Evolutionary conservation across 2,797 vertebrate genomes (phyloP).

Genomic region (Gobionotothen gibberifrons): DNA sequence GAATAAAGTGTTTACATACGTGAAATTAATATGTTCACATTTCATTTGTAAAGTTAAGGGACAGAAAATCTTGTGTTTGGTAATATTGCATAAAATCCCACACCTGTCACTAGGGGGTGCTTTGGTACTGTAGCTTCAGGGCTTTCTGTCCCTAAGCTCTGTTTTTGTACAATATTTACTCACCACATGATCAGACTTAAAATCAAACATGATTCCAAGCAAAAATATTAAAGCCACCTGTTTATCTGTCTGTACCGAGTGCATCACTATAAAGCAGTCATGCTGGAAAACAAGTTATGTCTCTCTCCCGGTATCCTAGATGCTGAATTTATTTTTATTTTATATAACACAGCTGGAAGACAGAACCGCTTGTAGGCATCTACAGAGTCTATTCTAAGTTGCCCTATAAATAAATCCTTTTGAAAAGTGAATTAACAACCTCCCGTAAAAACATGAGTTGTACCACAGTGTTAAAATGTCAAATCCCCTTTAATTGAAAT

Average conservation of each 20-base stretch:
- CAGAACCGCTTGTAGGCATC: constrained; percentile 57
- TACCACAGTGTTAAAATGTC: constrained; percentile 44
- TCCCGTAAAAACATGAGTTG: constrained; percentile 45
- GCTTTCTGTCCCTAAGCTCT: constrained; percentile 2
- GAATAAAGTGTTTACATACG: neutral
- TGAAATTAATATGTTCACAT: constrained; percentile 6
- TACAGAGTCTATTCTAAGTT: constrained; percentile 63
- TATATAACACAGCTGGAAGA: constrained; percentile 70
- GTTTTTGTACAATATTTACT: constrained; percentile 26
- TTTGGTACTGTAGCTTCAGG: constrained; percentile 41
- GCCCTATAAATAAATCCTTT: constrained; percentile 73
- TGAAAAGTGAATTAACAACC: constrained; percentile 61
- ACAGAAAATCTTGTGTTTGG: constrained; percentile 2
- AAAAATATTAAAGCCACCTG: constrained; percentile 6
- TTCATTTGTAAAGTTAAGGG: neutral
- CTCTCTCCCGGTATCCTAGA: constrained; percentile 34
- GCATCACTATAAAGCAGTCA: constrained; percentile 38
- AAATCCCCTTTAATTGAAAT: constrained; percentile 30
- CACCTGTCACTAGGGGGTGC: constrained; percentile 69
- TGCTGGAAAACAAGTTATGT: constrained; percentile 22
- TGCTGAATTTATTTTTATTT: constrained; percentile 69
- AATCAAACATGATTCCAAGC: constrained; percentile 7
- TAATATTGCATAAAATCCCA: constrained; percentile 8
- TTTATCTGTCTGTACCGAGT: constrained; percentile 16
- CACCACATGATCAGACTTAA: constrained; percentile 7